Evolutionary conservation across 2,797 vertebrate species (phyloP).

Genomic region (Smutsia gigantea): DNA sequence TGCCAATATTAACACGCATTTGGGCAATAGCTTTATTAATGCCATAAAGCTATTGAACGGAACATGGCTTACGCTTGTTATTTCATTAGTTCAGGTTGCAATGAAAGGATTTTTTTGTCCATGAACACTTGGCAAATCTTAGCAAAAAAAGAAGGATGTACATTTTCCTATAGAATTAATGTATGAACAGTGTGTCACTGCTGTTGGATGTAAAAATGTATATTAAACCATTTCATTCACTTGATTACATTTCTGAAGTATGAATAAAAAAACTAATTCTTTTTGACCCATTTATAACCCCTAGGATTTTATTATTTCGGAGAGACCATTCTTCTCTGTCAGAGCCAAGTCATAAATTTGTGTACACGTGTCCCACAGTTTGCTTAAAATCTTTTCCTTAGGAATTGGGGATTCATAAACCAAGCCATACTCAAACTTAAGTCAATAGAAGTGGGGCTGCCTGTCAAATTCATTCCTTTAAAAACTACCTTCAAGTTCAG

Average conservation of each 20-base stretch:
- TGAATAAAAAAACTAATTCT: conserved; percentile 91
- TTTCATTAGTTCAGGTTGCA: conserved; percentile 82
- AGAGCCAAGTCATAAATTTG: conserved; percentile 76
- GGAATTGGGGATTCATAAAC: conserved; percentile 46
- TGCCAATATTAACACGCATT: conserved; percentile 79
- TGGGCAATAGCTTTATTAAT: conserved; percentile 80
- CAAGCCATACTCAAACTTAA: conserved; percentile 46
- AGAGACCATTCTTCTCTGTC: conserved; percentile 80
- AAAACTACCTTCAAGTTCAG: background rate
- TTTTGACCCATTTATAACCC: conserved; percentile 90
- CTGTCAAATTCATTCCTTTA: conserved; percentile 39
- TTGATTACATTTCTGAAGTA: conserved; percentile 89
- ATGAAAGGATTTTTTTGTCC: conserved; percentile 80
- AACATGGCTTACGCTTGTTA: conserved; percentile 77
- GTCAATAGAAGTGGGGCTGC: background rate
- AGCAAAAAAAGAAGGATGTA: conserved; percentile 85
- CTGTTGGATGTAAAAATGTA: conserved; percentile 91
- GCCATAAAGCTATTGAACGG: conserved; percentile 79
- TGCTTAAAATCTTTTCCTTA: conserved; percentile 76
- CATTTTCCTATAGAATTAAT: conserved; percentile 89
- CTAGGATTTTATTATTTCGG: conserved; percentile 86
- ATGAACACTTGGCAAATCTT: conserved; percentile 84
- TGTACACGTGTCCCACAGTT: conserved; percentile 57
- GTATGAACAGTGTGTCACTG: conserved; percentile 90
- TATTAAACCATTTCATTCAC: conserved; percentile 90